Conservation (phyloP, 2,113 vertebrate genomes). For the Chamaetylas fuelleborni region DNA sequence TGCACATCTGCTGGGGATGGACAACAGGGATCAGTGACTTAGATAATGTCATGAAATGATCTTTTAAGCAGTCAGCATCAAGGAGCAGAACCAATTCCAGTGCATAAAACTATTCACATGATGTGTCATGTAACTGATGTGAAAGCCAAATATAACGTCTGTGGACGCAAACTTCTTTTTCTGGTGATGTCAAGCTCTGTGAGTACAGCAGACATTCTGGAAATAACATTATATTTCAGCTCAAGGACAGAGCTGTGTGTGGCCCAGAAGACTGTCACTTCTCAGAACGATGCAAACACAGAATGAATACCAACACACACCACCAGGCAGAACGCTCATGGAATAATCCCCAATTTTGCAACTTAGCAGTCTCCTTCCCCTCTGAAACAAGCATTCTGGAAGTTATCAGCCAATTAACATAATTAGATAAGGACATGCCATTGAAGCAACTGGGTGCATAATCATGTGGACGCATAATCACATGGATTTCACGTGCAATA, state of each 20-base stretch:
- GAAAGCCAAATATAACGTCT: neutral
- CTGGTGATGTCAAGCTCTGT: neutral
- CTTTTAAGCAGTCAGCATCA: neutral
- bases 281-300: neutral
- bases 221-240: neutral
- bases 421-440: neutral
- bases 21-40: neutral
- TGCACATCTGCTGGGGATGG: neutral
- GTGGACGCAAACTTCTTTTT: neutral
- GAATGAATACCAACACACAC: neutral
- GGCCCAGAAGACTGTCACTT: neutral
- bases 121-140: rapidly evolving
- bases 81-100: neutral
- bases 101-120: neutral
- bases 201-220: neutral
- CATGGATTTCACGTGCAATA: rapidly evolving
- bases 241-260: neutral
- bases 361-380: neutral
- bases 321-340: neutral
- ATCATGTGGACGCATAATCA: too few relatives aligned
- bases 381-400: neutral
- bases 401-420: neutral
- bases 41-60: neutral
- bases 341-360: neutral
- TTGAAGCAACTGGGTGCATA: neutral